Base-by-base conservation (phyloP, 1,140 invertebrate species). In the Drosophila setifemur region DNA sequence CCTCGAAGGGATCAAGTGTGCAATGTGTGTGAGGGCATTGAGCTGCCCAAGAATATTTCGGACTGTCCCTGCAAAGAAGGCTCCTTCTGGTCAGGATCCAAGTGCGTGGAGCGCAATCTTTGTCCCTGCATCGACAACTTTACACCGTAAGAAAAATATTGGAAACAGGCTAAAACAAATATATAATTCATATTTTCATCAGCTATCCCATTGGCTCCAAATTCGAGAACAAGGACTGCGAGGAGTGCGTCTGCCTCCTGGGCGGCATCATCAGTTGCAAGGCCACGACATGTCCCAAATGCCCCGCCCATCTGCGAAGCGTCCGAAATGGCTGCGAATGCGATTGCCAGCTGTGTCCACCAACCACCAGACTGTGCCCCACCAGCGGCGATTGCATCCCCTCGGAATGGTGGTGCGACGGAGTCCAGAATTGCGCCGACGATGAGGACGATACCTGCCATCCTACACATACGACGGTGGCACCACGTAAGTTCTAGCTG, bases 311-410 rank as follows among this genome's bases (percentile, higher is more conserved):
- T 7, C 12, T 48, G 28, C 14, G 28, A 18, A 29, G 6, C 2
- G 28, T 48, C 9, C 29, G 45, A 1, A 48, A 48, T 12, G 45
- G 45, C 1, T 48, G 45, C 3, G 26, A 23, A 1, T 48, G 45
- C 45, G 45, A 48, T n/a, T 48, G 45, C 11, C 45, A 48, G 28
- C n/a, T 48, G 45, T 48, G 45, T 16, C 45, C 45, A 12, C 45
- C 45, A 8, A 48, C 45, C 28, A 48, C 45, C 1, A 26, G 45
- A 2, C 45, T 48, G 0, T 48, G 45, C 16, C 45, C 45, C 28
- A 48, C 45, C 18, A 48, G 45, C 16, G 45, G 45, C 0, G 45
- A 48, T 5, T 48, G 45, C 8, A 48, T 48, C 1, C 45, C 45
- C 6, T 11, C 9, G n/a, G 45, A 48, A 4, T 48, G 45, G 45